Evolutionary conservation across 2,888 invertebrate species (phyloP).

Genomic region (Tetragonula carbonaria): DNA sequence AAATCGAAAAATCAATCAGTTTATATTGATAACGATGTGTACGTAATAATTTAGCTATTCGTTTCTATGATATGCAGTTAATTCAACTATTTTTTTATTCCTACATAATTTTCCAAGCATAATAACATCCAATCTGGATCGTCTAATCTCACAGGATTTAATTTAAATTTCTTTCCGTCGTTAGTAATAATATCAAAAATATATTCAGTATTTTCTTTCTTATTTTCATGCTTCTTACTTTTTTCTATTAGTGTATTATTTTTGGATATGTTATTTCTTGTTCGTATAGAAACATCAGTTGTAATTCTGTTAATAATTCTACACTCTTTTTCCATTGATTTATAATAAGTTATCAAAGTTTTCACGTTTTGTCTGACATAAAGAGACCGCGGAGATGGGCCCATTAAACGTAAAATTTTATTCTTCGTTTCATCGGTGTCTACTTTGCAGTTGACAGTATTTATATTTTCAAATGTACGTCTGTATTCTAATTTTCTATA

Average conservation of each 20-base stretch:
- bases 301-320: constrained; percentile 21
- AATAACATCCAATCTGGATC: constrained; percentile 72
- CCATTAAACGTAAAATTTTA: constrained; percentile 58
- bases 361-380: constrained; percentile 64
- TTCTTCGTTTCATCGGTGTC: constrained; percentile 30
- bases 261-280: neutral
- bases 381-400: constrained; percentile 66
- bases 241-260: neutral
- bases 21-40: neutral
- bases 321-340: constrained; percentile 47
- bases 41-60: neutral
- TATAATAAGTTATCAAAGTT: constrained; percentile 48
- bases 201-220: constrained; percentile 55
- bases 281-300: constrained; percentile 11
- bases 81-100: constrained; percentile 15
- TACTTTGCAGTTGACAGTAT: neutral
- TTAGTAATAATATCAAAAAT: constrained; percentile 76
- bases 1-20: constrained; percentile 31
- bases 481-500: neutral
- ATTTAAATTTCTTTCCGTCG: constrained; percentile 71
- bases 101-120: constrained; percentile 76
- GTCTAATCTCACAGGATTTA: constrained; percentile 74
- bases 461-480: constrained; percentile 2
- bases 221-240: constrained; percentile 18
- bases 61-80: neutral